Percentiles rank a stretch among this genome's conserved stretches.
phyloP scores from a whole-genome alignment of 2,113 vertebrate species.

The Lathamus discolor region DNA sequence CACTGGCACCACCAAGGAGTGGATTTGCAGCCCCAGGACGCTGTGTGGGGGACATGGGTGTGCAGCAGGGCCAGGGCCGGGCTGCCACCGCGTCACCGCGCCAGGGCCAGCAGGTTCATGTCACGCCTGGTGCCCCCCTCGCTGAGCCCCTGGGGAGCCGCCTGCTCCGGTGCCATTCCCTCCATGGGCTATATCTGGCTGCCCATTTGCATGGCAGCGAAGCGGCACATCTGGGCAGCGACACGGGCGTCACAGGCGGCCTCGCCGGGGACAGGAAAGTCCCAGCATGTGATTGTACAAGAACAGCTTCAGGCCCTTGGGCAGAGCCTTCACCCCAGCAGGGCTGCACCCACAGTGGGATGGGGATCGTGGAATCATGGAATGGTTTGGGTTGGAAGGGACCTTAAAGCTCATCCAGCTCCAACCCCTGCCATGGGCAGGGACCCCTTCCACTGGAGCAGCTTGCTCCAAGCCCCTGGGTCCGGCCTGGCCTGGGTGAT shows the following conservation, averaged over 20 bases:
- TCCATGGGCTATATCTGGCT: conserved; percentile 26
- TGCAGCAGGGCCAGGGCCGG: background rate
- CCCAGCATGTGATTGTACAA: background rate
- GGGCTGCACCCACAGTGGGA: background rate
- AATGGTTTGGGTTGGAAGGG: background rate
- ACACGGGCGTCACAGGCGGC: background rate
- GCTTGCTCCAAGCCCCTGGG: background rate
- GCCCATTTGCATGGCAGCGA: conserved; percentile 46
- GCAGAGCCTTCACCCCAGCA: background rate
- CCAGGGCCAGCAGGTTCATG: background rate
- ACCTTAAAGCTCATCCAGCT: background rate
- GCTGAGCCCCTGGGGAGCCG: conserved; percentile 1
- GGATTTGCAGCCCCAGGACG: background rate
- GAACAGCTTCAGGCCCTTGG: background rate
- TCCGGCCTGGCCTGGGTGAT: background rate
- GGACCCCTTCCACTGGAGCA: background rate
- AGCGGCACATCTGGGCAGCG: conserved; percentile 1
- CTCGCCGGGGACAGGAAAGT: conserved; percentile 9
- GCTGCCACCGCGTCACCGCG: background rate
- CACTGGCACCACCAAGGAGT: background rate
- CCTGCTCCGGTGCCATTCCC: background rate
- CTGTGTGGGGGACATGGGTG: no score
- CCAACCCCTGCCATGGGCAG: no score
- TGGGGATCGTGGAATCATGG: background rate
- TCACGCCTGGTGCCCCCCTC: background rate